These are phyloP conservation scores for Conus ventricosus DNA, from an alignment of 1,140 invertebrate genomes.

Conservation along the genomic window DNA sequence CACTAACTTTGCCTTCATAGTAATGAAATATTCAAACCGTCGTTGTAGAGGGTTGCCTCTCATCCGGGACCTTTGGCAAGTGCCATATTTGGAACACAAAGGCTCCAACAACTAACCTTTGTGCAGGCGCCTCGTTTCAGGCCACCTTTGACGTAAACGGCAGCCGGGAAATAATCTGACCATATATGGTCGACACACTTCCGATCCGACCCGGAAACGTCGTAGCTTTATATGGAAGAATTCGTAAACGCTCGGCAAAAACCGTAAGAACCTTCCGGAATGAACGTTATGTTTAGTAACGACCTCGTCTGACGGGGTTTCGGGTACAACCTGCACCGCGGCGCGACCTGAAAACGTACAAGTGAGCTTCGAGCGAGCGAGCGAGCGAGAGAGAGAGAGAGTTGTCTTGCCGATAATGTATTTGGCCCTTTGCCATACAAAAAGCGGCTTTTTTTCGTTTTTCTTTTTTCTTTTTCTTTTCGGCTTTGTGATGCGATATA, in stretches of 20 bases:
- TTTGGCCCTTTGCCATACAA: not conserved
- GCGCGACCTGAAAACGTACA: not conserved
- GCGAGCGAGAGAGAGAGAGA: not conserved
- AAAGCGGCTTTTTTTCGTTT: not conserved
- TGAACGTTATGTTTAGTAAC: conserved; percentile 32
- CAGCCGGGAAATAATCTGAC: conserved; percentile 57
- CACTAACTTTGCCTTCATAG: conserved; percentile 39
- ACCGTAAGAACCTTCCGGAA: conserved; percentile 25
- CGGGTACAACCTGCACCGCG: not conserved
- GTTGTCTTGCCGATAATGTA: not conserved
- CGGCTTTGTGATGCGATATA: not conserved
- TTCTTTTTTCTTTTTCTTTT: too few species aligned
- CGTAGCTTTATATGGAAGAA: conserved; percentile 56
- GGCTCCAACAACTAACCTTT: conserved; percentile 43
- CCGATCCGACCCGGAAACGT: conserved; percentile 55
- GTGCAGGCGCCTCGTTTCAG: conserved; percentile 45
- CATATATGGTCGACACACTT: conserved; percentile 60
- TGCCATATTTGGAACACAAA: conserved; percentile 65
- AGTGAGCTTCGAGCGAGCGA: not conserved
- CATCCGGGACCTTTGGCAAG: conserved; percentile 52
- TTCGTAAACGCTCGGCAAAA: conserved; percentile 43
- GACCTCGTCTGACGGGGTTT: conserved; percentile 17
- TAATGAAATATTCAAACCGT: conserved; percentile 41
- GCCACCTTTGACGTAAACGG: conserved; percentile 51
- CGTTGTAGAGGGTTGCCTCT: conserved; percentile 50